Evolutionary conservation across 2,888 invertebrate species (phyloP).

Genomic region (Entomobrya multifasciata): DNA sequence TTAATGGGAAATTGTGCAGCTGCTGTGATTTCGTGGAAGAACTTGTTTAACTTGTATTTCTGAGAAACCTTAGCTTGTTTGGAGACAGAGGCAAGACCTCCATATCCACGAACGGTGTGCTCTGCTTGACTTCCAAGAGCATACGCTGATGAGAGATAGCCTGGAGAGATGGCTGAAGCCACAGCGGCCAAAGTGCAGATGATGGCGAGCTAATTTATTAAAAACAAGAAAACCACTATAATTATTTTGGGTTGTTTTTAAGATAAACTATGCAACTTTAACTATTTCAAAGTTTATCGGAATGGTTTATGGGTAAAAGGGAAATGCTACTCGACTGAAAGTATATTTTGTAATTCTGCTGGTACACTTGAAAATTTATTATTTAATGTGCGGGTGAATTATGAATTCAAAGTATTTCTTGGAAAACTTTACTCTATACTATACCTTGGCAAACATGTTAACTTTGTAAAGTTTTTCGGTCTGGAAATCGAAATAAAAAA

Average conservation of each 20-base stretch:
- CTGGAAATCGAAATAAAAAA: background rate
- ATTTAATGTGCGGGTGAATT: constrained; percentile 14
- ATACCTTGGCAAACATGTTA: constrained; percentile 61
- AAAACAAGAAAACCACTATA: constrained; percentile 21
- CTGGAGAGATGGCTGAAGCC: constrained; percentile 68
- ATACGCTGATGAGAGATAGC: constrained; percentile 62
- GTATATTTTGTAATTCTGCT: too few species aligned
- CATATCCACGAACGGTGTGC: constrained; percentile 73
- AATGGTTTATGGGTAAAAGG: too few species aligned
- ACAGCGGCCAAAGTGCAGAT: constrained; percentile 66
- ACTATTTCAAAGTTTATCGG: too few species aligned
- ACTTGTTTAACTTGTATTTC: background rate
- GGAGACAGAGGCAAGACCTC: constrained; percentile 72
- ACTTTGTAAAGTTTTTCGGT: constrained; percentile 3
- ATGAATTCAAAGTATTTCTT: background rate
- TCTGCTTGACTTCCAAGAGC: constrained; percentile 71
- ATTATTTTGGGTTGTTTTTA: too few species aligned
- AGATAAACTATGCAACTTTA: too few species aligned
- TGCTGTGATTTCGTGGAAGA: constrained; percentile 5
- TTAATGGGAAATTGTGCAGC: background rate
- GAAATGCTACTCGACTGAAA: too few species aligned
- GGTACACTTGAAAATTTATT: background rate
- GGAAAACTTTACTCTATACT: constrained; percentile 25
- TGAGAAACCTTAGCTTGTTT: constrained; percentile 70
- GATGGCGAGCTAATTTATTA: constrained; percentile 65